Base-by-base conservation (phyloP, 2,113 vertebrate species). In the Myxocyprinus asiaticus region DNA sequence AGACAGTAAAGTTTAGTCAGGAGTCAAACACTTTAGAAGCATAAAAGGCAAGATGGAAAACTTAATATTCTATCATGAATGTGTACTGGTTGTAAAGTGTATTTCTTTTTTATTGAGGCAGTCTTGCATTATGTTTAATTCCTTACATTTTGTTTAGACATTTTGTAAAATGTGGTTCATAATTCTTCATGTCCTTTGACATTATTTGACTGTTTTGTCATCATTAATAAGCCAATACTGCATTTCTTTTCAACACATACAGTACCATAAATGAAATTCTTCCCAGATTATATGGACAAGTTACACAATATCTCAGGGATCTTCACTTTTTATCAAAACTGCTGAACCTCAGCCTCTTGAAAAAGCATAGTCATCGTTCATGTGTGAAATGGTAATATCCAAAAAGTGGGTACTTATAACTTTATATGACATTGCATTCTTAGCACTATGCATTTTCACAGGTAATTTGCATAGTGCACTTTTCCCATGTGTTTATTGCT, bases 31-130 rank as follows among this genome's bases (percentile, higher is more conserved):
- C 12, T 12, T 56, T 11, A 12, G 53, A 14, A n/a, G 12, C 7
- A 33, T 8, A 33, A 9, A 3, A 47, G 14, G 10, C 67, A 42
- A 69, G 9, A 33, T 12, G 50, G 10, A 2, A 33, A 14, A 0
- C 0, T 45, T 14, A 43, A 56, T 48, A 33, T 33, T 33, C 22
- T 33, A 3, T 33, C 22, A 33, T 33, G 22, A 33, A 33, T 1
- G 22, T 33, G 22, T 33, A 33, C 22, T 33, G 22, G n/a, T 42
- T 71, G 33, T 33, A 33, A 33, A 33, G 22, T 55, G 62, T 65
- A 76, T 76, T 76, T 76, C 47, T 15, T 59, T 61, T 73, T 73
- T 76, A 65, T 76, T 76, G 33, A n/a, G 8, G 65, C 62, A 43
- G 12, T 43, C 4, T 43, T 14, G 22, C 22, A 11, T 12, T 48